These are phyloP conservation scores for Athalia cordata DNA, from an alignment of 2,888 invertebrate species.

Conservation along the genomic window DNA sequence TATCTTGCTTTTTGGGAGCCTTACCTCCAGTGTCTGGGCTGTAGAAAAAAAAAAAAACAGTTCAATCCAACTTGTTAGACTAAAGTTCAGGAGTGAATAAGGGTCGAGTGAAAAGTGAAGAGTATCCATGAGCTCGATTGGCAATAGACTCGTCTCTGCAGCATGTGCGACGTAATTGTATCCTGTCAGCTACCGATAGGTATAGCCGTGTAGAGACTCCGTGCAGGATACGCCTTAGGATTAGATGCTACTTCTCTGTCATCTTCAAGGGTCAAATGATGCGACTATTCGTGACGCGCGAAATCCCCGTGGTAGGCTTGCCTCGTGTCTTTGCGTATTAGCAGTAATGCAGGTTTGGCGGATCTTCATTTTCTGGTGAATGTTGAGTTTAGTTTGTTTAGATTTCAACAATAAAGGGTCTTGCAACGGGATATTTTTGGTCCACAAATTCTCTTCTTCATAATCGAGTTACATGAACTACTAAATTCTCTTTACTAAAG, in stretches of 20 bases:
- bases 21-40: slow-evolving; percentile 6
- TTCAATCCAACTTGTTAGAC: slow-evolving; percentile 24
- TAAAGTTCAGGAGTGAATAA: slow-evolving; percentile 8
- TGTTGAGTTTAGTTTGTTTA: slow-evolving; percentile 27
- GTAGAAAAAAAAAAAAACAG: slow-evolving; percentile 22
- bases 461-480: slow-evolving; percentile 39
- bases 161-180: not conserved
- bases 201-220: too few species aligned
- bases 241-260: not conserved
- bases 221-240: not conserved
- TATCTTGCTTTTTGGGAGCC: slow-evolving; percentile 29
- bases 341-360: not conserved
- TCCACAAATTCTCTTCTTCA: slow-evolving; percentile 39
- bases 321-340: not conserved
- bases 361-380: slow-evolving; percentile 11
- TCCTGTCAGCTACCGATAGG: too few species aligned
- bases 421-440: slow-evolving; percentile 8
- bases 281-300: not conserved
- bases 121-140: slow-evolving; percentile 19
- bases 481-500: slow-evolving; percentile 30
- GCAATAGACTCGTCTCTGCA: slow-evolving; percentile 22
- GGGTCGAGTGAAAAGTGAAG: slow-evolving; percentile 17
- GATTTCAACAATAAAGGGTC: slow-evolving; percentile 23
- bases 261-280: slow-evolving; percentile 12
- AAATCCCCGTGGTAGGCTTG: slow-evolving; percentile 3